Evolutionary conservation across 2,888 invertebrate species (phyloP), one percentile per base, ranked within the genome.

Genomic region (Pyralis farinalis): DNA sequence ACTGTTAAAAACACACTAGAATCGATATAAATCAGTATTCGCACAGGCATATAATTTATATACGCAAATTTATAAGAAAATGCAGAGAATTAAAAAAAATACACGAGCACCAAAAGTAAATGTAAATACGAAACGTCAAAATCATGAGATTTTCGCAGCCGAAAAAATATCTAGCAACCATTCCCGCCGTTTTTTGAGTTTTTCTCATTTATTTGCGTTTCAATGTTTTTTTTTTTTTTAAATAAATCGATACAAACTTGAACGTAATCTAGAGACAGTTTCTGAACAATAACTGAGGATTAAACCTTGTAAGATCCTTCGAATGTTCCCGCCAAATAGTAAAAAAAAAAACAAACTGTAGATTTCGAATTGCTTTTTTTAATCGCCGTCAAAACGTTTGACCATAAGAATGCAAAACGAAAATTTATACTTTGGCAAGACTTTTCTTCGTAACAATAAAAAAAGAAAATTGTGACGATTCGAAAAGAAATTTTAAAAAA

Each of bases 381-480:
- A 12, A 29, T 21, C n/a, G n/a, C n/a, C n/a, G n/a, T 42, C 42
- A 37, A 42, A 33, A 33, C 6, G 29, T 12, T n/a, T 44, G 16
- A 29, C 29, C 37, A 37, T 34, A 40, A 40, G 48, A 45, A 37
- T 43, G 42, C 37, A 37, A 40, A 25, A 40, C 42, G 40, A 40
- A 42, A 33, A 27, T 35, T 40, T 44, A 46, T 59, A 69, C 77
- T 81, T 81, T 81, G 82, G 82, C 82, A 81, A 82, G 80, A 73
- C 50, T 51, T 54, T 49, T 56, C 6, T 52, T 50, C 41, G 40
- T 49, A 56, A 53, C 51, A 49, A 58, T 58, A 53, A 43, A 12
- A 37, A 34, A 29, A 27, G 43, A 69, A 67, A 63, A 64, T 55
- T 48, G 55, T 57, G 53, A 56, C 51, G 56, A 47, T 38, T 46